Percentiles rank a stretch among this genome's conserved stretches.
Evolutionary conservation across 2,113 vertebrate species (phyloP).

Genomic region (Poecile atricapillus): DNA sequence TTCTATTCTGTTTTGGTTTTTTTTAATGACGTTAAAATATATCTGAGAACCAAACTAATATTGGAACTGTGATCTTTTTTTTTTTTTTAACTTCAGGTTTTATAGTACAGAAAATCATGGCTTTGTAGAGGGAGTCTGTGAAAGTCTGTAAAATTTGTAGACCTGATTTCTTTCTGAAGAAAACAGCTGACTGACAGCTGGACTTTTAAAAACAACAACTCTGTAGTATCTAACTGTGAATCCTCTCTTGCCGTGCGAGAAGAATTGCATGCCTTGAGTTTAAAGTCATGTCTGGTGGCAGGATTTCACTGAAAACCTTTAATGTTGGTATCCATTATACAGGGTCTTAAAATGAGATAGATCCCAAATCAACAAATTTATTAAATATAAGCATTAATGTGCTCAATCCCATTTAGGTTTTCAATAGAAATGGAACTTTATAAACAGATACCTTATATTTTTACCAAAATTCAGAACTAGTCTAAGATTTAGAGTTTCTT

Average conservation of each 20-base stretch:
- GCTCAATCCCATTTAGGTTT: background rate
- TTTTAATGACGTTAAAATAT: background rate
- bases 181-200: background rate
- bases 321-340: background rate
- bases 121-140: background rate
- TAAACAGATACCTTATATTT: background rate
- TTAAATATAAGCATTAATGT: background rate
- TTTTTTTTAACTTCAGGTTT: background rate
- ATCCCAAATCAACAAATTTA: background rate
- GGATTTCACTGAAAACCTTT: background rate
- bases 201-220: background rate
- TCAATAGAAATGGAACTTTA: background rate
- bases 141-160: background rate
- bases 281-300: background rate
- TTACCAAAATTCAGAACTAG: background rate
- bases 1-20: background rate
- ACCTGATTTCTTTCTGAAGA: background rate
- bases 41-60: background rate
- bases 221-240: background rate
- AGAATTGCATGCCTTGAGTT: background rate
- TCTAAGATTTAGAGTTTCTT: background rate
- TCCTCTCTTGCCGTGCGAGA: background rate
- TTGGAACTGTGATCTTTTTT: background rate
- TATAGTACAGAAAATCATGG: background rate
- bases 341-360: background rate